A percentile compares a stretch with the other conserved stretches of the same genome.
Conservation (phyloP, 2,797 vertebrate species). For the Coregonus suidteri region DNA sequence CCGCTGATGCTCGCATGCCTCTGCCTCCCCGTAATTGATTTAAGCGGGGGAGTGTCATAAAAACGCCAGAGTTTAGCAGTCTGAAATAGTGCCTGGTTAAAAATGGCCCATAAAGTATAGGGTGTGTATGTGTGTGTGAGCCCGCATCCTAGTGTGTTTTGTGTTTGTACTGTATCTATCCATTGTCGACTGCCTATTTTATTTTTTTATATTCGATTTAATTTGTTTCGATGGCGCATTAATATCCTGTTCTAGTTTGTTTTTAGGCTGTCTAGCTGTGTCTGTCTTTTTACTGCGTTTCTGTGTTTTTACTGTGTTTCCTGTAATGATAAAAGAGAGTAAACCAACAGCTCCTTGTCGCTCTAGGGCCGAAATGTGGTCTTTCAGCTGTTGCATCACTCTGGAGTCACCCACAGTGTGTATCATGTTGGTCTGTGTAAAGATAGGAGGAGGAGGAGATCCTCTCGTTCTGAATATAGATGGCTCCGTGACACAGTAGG, state of each 20-base stretch:
- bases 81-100: slow-evolving; percentile 54
- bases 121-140: slow-evolving; percentile 37
- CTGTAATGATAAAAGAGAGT: slow-evolving; percentile 31
- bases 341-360: slow-evolving; percentile 52
- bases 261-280: slow-evolving; percentile 36
- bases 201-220: slow-evolving; percentile 24
- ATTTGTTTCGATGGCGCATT: slow-evolving; percentile 38
- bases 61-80: slow-evolving; percentile 45
- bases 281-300: slow-evolving; percentile 3
- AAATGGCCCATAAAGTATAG: slow-evolving; percentile 55
- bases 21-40: slow-evolving; percentile 62
- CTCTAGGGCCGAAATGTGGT: slow-evolving; percentile 33
- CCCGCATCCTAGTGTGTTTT: slow-evolving; percentile 6
- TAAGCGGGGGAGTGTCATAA: slow-evolving; percentile 57
- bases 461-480: slow-evolving; percentile 1
- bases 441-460: neutral
- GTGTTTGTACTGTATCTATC: neutral
- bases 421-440: neutral
- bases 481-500: slow-evolving; percentile 18
- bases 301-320: slow-evolving; percentile 28
- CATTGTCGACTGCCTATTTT: neutral
- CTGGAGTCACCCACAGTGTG: slow-evolving; percentile 57
- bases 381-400: slow-evolving; percentile 71
- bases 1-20: slow-evolving; percentile 45
- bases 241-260: slow-evolving; percentile 40